These are phyloP conservation scores for Scaeva pyrastri DNA, from an alignment of 2,888 invertebrate species.

Conservation along the genomic window DNA sequence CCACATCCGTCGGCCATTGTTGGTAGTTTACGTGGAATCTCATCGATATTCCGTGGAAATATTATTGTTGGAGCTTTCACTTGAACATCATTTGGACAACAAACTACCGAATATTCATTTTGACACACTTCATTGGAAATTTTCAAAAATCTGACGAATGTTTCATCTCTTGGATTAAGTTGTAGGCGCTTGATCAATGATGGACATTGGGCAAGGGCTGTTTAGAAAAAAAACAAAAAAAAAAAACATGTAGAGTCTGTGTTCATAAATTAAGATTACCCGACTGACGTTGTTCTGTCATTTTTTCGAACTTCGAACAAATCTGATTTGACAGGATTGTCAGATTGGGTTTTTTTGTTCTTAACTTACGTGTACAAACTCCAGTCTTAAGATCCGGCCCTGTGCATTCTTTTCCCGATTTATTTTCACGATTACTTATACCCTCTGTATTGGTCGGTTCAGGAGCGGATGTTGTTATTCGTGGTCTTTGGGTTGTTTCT, in stretches of 20 bases:
- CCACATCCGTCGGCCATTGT: conserved; percentile 87
- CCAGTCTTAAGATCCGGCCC: conserved; percentile 78
- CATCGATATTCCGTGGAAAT: conserved; percentile 70
- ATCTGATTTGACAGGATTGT: no score
- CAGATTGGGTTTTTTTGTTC: no score
- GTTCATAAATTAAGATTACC: no score
- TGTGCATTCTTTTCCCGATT: conserved; percentile 73
- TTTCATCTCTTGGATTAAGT: conserved; percentile 77
- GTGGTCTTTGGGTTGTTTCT: conserved; percentile 30
- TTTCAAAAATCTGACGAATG: conserved; percentile 78
- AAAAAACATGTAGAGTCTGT: no score
- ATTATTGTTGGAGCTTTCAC: neutral
- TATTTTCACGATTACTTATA: conserved; percentile 64
- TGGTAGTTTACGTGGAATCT: conserved; percentile 79
- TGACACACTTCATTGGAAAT: conserved; percentile 80
- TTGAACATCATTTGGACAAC: conserved; percentile 79
- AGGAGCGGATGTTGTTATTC: conserved; percentile 35
- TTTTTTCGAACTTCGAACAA: no score
- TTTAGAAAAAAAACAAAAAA: neutral
- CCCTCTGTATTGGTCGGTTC: conserved; percentile 65
- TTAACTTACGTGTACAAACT: conserved; percentile 79
- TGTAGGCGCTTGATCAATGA: conserved; percentile 77
- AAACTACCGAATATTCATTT: conserved; percentile 77
- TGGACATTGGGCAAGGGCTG: conserved; percentile 79
- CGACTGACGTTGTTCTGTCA: no score